Base-by-base conservation (phyloP, 2,888 invertebrate genomes). In the Aphrophora alni region DNA sequence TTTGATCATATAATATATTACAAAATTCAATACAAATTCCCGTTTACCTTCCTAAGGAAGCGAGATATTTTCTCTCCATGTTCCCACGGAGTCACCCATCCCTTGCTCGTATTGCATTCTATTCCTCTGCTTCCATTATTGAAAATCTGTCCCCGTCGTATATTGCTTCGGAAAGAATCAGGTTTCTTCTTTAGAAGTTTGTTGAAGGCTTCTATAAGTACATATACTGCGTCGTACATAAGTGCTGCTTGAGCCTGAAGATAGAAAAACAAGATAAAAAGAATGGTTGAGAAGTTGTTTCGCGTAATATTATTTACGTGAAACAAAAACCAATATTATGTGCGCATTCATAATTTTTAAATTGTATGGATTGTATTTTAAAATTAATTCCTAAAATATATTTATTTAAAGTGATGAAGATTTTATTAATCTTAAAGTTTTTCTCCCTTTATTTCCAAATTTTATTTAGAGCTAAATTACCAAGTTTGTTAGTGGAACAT, bases 211-310 rank as follows among this genome's bases (percentile, higher is more conserved):
- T 97, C 97, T 85, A 96, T 95, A 75, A 98, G 90, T 0, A 98
- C 97, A 88, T 95, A 94, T n/a, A 98, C 96, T 1, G 97, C 97
- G 87, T 98, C 98, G 88, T 97, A 97, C 94, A 98, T 97, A 83
- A 98, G 91, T 0, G 98, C 98, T 0, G 97, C 96, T 89, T 97
- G 96, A 0, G 98, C 97, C 97, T 97, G 87, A 8, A 80, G 78
- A 5, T 33, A 33, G 33, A 33, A n/a, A n/a, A 33, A 33, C 33
- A 33, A 33, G 8, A 33, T 33, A 69, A 44, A 74, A 24, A 76
- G n/a, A n/a, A n/a, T n/a, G n/a, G n/a, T 24, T 17, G 38, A 10
- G 17, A n/a, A n/a, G n/a, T n/a, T n/a, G n/a, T n/a, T n/a, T n/a
- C n/a, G n/a, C n/a, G n/a, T n/a, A n/a, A n/a, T n/a, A n/a, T n/a